Evolutionary conservation across 2,113 vertebrate genomes (phyloP).

Genomic region (Caretta caretta): DNA sequence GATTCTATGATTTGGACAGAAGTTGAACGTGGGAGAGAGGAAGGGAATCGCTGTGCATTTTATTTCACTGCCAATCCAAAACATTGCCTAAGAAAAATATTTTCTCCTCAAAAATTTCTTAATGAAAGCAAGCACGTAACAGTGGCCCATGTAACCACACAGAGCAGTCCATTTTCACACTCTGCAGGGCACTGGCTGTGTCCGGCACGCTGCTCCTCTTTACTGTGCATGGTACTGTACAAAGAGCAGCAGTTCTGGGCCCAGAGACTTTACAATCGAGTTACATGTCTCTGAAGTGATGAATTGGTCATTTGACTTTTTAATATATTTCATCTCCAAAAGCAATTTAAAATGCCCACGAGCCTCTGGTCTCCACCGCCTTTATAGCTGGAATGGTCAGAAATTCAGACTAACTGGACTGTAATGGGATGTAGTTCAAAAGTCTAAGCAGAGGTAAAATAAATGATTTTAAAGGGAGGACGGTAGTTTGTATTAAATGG

Average conservation of each 20-base stretch:
- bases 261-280: background rate
- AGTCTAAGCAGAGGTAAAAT: constrained; percentile 38
- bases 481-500: background rate
- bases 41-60: background rate
- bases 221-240: background rate
- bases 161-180: background rate
- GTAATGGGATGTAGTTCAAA: background rate
- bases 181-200: background rate
- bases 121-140: background rate
- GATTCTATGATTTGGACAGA: background rate
- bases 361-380: background rate
- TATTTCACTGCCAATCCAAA: constrained; percentile 13
- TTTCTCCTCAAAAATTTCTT: background rate
- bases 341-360: background rate
- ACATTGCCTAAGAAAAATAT: background rate
- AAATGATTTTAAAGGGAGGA: background rate
- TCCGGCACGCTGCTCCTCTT: background rate
- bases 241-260: background rate
- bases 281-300: background rate
- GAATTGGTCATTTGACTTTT: background rate
- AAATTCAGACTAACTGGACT: constrained; percentile 20
- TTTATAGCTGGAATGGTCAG: background rate
- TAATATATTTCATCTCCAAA: background rate
- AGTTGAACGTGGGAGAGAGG: constrained; percentile 21
- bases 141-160: fast-evolving